phyloP scores from a whole-genome alignment of 2,888 invertebrate genomes.

The Oligia fasciuncula region DNA sequence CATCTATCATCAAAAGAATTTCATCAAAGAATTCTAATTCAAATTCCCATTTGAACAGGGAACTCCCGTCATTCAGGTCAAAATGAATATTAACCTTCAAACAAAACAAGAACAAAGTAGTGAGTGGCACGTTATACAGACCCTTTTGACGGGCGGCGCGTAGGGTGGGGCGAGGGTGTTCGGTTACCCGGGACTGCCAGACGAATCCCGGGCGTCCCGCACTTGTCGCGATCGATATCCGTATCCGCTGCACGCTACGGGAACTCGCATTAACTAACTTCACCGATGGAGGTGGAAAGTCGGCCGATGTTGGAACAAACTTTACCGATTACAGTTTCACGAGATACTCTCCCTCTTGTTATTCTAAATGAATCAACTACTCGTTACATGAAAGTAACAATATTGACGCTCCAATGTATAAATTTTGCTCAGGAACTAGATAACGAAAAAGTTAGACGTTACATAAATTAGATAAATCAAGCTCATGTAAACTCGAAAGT shows the following conservation, averaged over 20 bases:
- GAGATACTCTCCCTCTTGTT: constrained; percentile 79
- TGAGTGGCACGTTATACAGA: constrained; percentile 84
- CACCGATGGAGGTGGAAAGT: constrained; percentile 85
- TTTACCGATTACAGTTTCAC: constrained; percentile 86
- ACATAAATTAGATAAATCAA: constrained; percentile 24
- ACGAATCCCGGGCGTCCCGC: constrained; percentile 87
- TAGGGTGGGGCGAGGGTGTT: constrained; percentile 73
- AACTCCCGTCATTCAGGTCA: constrained; percentile 77
- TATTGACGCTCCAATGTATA: constrained; percentile 54
- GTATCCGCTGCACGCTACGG: constrained; percentile 86
- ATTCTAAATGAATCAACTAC: constrained; percentile 82
- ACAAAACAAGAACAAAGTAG: constrained; percentile 89
- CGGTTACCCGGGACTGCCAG: constrained; percentile 83
- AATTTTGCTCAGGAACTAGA: constrained; percentile 31
- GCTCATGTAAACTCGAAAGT: not conserved
- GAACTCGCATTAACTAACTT: constrained; percentile 88
- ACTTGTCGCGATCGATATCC: constrained; percentile 88
- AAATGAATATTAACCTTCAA: constrained; percentile 89
- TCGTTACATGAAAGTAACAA: constrained; percentile 67
- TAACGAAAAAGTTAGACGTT: constrained; percentile 24
- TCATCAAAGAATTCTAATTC: constrained; percentile 51
- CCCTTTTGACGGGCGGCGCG: constrained; percentile 76
- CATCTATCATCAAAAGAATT: constrained; percentile 48
- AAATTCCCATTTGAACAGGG: constrained; percentile 55
- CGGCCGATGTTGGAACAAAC: constrained; percentile 87